Conservation (phyloP, 2,113 vertebrate species). For the Corynorhinus townsendii region DNA sequence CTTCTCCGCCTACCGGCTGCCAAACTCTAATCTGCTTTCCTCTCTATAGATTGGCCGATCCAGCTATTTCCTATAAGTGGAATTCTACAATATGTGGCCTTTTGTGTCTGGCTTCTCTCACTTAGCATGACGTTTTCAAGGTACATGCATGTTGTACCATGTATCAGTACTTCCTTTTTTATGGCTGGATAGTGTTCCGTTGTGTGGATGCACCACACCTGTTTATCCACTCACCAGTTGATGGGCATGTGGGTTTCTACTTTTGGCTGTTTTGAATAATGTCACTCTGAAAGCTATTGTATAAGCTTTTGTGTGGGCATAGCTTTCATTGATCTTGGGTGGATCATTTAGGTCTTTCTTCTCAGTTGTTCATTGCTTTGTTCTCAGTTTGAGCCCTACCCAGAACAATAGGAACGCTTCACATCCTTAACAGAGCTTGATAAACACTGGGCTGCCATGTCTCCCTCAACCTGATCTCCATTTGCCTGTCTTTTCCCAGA, state of each 20-base stretch:
- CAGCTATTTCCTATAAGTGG: background rate
- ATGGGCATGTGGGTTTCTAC: background rate
- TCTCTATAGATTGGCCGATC: background rate
- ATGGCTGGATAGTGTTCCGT: background rate
- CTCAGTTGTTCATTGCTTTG: background rate
- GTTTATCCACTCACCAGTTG: background rate
- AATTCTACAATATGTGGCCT: background rate
- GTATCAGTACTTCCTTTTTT: background rate
- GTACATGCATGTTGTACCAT: background rate
- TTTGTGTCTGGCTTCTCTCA: background rate
- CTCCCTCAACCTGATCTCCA: background rate
- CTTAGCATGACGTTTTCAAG: background rate
- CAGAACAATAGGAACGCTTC: background rate
- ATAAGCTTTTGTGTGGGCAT: background rate
- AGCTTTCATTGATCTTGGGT: background rate
- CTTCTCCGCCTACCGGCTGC: background rate
- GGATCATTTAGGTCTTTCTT: background rate
- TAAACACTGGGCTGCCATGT: background rate
- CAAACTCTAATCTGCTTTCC: background rate
- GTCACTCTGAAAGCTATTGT: background rate
- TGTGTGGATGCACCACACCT: background rate
- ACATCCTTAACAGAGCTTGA: background rate
- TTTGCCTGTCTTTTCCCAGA: constrained; percentile 78
- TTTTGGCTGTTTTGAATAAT: background rate
- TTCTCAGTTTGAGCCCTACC: background rate